Evolutionary conservation across 2,888 invertebrate species (phyloP), one percentile per base, ranked within the genome.

Genomic region (Matsumyia berberina): DNA sequence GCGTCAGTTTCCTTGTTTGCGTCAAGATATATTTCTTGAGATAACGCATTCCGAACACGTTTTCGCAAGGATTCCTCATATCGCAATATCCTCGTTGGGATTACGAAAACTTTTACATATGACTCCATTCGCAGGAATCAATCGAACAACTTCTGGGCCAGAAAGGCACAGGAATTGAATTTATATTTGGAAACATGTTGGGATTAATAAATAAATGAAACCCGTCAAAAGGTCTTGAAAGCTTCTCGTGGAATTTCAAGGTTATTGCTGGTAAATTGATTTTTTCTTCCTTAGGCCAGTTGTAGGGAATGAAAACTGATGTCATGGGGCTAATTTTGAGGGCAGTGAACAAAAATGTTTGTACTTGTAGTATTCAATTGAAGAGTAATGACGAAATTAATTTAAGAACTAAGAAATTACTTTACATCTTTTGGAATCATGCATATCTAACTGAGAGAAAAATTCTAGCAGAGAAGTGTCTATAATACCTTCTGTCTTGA

Each of bases 21-120:
- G 33, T 53, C 53, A 53, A 15, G 15, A 15, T 53, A 33, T 15
- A 8, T 8, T 53, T 7, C 31, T 33, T 33, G 11, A 12, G 11
- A 46, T 69, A 46, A 15, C 24, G 11, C 33, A 69, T 69, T 44
- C 57, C 11, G 24, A 57, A 69, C 69, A 69, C 69, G 69, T 53
- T 33, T 29, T 29, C 1, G 24, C 2, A 67, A 53, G 31, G 53
- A 67, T 55, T 67, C 42, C 31, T 5, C 29, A 35, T 39, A 44
- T 44, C 44, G 44, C 7, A 44, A 44, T 7, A 9, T 44, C 17
- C 49, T 53, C 53, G 31, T 53, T 42, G 31, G 39, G 49, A n/a
- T 53, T 39, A 31, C 39, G 31, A 11, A 44, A 44, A 44, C 31
- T 31, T 39, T 29, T 7, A 15, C 9, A 17, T 24, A 37, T 69